Conservation (phyloP, 1,140 invertebrate genomes). For the Chelonus insularis region DNA sequence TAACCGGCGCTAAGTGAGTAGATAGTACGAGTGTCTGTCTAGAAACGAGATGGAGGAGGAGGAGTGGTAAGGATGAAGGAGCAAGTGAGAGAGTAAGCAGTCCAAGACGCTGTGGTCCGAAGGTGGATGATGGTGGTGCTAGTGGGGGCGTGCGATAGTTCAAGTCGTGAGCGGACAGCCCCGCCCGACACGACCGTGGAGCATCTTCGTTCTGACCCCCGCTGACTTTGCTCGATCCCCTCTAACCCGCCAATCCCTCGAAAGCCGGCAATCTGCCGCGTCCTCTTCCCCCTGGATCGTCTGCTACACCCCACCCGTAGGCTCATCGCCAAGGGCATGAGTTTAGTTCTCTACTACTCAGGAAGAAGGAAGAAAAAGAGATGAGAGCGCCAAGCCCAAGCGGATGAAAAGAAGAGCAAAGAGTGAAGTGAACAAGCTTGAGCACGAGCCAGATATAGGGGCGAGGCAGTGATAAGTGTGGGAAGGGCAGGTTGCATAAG, state of each 20-base stretch:
- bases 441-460: conserved; percentile 24
- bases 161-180: conserved; percentile 61
- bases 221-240: conserved; percentile 49
- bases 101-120: conserved; percentile 32
- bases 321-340: conserved; percentile 44
- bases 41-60: neutral
- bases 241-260: conserved; percentile 37
- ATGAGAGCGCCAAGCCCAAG: conserved; percentile 4
- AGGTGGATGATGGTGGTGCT: conserved; percentile 58
- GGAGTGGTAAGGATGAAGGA: conserved; percentile 6
- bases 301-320: conserved; percentile 40
- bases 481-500: conserved; percentile 60
- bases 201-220: conserved; percentile 59
- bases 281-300: conserved; percentile 20
- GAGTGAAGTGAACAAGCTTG: neutral
- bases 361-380: conserved; percentile 8
- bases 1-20: conserved; percentile 18
- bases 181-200: conserved; percentile 60
- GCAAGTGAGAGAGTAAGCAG: neutral
- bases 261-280: conserved; percentile 22
- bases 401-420: conserved; percentile 8
- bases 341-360: neutral
- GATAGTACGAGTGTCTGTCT: neutral
- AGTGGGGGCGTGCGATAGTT: conserved; percentile 62
- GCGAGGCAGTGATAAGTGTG: conserved; percentile 59